Conservation (phyloP, 1,140 invertebrate genomes). For the Mylabris phalerata region DNA sequence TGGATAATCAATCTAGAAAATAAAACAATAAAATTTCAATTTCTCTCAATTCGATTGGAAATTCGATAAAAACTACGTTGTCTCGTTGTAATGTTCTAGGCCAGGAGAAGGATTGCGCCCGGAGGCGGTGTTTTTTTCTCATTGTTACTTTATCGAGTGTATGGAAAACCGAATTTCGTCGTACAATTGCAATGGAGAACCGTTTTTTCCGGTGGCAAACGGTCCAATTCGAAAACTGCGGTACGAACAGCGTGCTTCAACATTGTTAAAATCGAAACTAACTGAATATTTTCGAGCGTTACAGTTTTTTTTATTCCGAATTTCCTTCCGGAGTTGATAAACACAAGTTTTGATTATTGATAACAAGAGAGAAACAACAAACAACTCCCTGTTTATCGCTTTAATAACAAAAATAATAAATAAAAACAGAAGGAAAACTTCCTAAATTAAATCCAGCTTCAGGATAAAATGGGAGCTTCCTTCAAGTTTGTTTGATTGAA, state of each 20-base stretch:
- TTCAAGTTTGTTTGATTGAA: too few species aligned
- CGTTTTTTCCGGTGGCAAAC: constrained; percentile 23
- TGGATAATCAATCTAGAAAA: constrained; percentile 72
- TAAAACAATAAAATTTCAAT: constrained; percentile 21
- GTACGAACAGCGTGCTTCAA: constrained; percentile 37
- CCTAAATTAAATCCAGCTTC: too few species aligned
- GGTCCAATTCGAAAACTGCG: constrained; percentile 23
- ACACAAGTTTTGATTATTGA: not conserved
- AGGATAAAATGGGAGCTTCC: too few species aligned
- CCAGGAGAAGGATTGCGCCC: constrained; percentile 35
- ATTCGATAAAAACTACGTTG: too few species aligned
- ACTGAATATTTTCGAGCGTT: not conserved
- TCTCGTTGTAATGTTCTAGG: constrained; percentile 5
- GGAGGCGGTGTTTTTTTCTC: constrained; percentile 22
- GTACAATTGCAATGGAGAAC: constrained; percentile 23
- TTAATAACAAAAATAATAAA: too few species aligned
- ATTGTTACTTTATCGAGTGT: constrained; percentile 23
- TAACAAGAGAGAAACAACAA: too few species aligned
- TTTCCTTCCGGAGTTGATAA: constrained; percentile 14
- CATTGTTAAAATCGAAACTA: constrained; percentile 24
- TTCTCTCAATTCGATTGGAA: not conserved
- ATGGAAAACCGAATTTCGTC: constrained; percentile 10
- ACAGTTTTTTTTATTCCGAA: constrained; percentile 4
- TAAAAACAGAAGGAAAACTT: too few species aligned
- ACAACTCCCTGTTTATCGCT: too few species aligned